These are phyloP conservation scores for Allobates femoralis DNA, from an alignment of 2,797 vertebrate genomes.

Conservation along the genomic window DNA sequence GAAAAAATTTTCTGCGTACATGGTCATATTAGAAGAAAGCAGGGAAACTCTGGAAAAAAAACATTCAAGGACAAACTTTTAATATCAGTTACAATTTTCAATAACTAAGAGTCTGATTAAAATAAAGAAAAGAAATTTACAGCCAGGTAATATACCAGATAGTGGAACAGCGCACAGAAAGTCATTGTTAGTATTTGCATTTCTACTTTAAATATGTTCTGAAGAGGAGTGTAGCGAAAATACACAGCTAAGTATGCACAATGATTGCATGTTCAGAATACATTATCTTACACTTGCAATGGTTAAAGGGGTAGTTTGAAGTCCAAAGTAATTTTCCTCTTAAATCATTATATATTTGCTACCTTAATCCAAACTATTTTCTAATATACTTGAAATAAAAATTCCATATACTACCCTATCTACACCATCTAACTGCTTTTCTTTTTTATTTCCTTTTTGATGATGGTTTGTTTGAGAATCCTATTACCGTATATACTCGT, in stretches of 20 bases:
- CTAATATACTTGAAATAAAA: too few relatives aligned
- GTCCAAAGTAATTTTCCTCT: too few relatives aligned
- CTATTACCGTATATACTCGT: too few relatives aligned
- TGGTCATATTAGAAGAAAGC: conserved; percentile 20
- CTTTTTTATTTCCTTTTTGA: too few relatives aligned
- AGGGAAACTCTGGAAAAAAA: conserved; percentile 3
- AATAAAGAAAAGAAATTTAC: background rate
- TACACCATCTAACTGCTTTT: too few relatives aligned
- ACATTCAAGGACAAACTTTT: conserved; percentile 18
- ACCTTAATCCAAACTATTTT: too few relatives aligned
- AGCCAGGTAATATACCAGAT: background rate
- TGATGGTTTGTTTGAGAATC: too few relatives aligned
- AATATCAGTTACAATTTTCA: background rate
- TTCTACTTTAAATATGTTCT: background rate
- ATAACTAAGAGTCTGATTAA: background rate
- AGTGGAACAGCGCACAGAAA: background rate
- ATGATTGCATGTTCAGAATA: too few relatives aligned
- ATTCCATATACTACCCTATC: too few relatives aligned
- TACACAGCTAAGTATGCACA: background rate
- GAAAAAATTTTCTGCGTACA: background rate
- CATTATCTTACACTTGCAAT: too few relatives aligned
- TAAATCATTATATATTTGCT: too few relatives aligned
- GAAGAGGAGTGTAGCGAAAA: background rate
- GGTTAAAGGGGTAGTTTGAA: too few relatives aligned
- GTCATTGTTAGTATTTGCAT: background rate